These are phyloP conservation scores for Hemicordylus capensis DNA, from an alignment of 2,113 vertebrate species.

Conservation along the genomic window DNA sequence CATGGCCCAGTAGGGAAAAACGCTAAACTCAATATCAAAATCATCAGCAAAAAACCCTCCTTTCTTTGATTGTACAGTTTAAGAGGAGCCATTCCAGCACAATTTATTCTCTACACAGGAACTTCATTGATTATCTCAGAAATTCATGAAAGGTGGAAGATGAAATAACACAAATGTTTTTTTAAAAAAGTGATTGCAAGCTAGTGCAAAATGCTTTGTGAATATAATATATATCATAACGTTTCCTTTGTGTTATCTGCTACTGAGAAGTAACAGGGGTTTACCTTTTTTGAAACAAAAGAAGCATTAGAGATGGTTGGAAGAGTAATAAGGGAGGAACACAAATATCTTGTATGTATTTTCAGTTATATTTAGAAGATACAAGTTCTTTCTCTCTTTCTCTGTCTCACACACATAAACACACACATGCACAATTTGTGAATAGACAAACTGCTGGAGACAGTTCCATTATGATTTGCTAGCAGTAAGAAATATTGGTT, in stretches of 20 bases:
- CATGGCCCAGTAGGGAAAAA: slow-evolving; percentile 49
- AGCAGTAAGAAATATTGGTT: slow-evolving; percentile 28
- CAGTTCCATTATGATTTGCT: slow-evolving; percentile 34
- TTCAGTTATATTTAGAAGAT: slow-evolving; percentile 24
- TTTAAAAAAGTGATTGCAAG: slow-evolving; percentile 68
- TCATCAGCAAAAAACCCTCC: slow-evolving; percentile 62
- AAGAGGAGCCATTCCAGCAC: slow-evolving; percentile 64
- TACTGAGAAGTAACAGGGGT: slow-evolving; percentile 35
- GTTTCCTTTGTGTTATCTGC: slow-evolving; percentile 45
- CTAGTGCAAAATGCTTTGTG: slow-evolving; percentile 66
- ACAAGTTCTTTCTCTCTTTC: not conserved
- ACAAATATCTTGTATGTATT: slow-evolving; percentile 34
- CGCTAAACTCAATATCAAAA: slow-evolving; percentile 70
- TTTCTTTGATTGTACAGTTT: slow-evolving; percentile 71
- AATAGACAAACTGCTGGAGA: slow-evolving; percentile 34
- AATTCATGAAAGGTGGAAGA: slow-evolving; percentile 71
- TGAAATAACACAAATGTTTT: slow-evolving; percentile 58
- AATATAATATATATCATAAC: slow-evolving; percentile 47
- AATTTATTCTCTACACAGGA: slow-evolving; percentile 70
- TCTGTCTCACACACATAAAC: not conserved
- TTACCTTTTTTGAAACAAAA: slow-evolving; percentile 58
- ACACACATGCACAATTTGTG: slow-evolving; percentile 15
- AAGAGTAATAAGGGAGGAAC: slow-evolving; percentile 44
- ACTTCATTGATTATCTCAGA: slow-evolving; percentile 69
- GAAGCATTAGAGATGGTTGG: slow-evolving; percentile 41